These are phyloP conservation scores for Dissostichus mawsoni DNA, from an alignment of 2,113 vertebrate species.

Conservation along the genomic window DNA sequence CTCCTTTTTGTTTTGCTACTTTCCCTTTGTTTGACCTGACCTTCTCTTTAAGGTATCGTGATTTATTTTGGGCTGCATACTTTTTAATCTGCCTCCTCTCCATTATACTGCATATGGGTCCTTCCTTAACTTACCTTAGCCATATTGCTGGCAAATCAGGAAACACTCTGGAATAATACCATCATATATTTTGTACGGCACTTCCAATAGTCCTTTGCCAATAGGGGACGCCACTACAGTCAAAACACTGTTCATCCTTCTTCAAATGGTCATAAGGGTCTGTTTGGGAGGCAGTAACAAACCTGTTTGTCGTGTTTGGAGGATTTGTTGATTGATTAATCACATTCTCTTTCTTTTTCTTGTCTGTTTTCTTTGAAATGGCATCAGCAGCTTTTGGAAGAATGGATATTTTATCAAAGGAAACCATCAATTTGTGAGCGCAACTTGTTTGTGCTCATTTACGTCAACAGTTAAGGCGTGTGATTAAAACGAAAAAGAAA, in stretches of 20 bases:
- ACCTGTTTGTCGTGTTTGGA: neutral
- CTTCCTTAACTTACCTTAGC: neutral
- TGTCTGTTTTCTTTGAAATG: neutral
- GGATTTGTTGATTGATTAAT: constrained; percentile 2
- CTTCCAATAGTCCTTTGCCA: neutral
- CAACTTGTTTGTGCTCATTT: constrained; percentile 48
- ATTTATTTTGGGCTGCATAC: too few species aligned
- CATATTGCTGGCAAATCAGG: neutral
- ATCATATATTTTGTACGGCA: neutral
- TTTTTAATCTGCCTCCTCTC: too few species aligned
- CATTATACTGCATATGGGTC: too few species aligned
- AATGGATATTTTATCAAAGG: constrained; percentile 19
- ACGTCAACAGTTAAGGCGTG: neutral
- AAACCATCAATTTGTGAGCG: constrained; percentile 12
- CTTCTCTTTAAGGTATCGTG: too few species aligned
- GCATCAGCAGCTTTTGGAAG: neutral
- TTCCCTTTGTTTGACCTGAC: too few species aligned
- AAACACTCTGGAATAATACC: neutral
- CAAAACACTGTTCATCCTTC: neutral
- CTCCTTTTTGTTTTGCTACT: too few species aligned
- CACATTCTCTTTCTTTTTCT: constrained; percentile 3
- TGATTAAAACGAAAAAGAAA: constrained; percentile 26
- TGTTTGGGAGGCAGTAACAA: neutral
- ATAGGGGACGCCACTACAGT: too few species aligned
- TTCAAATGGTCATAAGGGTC: neutral